Percentiles rank a stretch among this genome's conserved stretches.
phyloP scores from a whole-genome alignment of 2,113 vertebrate genomes.

The Halichoeres trimaculatus region DNA sequence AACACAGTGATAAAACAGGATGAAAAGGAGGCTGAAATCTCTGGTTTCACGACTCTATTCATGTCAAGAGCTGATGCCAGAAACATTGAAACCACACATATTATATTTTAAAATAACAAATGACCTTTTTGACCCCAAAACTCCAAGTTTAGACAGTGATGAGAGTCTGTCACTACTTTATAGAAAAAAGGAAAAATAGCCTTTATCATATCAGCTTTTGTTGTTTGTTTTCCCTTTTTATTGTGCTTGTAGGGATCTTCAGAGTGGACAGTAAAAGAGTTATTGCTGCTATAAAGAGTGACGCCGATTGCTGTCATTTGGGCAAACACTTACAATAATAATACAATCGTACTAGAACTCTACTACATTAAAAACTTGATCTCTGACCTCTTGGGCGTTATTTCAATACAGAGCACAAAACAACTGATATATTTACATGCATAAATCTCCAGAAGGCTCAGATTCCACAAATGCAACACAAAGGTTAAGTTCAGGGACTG shows the following conservation, averaged over 20 bases:
- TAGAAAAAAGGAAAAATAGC: neutral
- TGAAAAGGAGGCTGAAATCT: constrained; percentile 18
- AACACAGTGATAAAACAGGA: constrained; percentile 27
- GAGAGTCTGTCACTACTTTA: neutral
- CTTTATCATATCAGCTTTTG: neutral
- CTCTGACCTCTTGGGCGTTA: no score
- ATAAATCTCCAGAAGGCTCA: no score
- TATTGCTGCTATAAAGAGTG: no score
- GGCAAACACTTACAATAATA: no score
- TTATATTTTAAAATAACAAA: neutral
- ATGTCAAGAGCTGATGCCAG: neutral
- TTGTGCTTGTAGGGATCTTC: neutral
- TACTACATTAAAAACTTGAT: no score
- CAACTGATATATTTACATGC: neutral
- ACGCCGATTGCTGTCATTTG: no score
- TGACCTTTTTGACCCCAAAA: neutral
- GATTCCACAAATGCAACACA: no score
- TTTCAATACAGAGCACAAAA: no score
- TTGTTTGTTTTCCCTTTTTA: neutral
- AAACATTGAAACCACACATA: neutral
- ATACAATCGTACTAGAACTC: no score
- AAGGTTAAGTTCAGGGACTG: no score
- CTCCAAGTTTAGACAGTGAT: neutral
- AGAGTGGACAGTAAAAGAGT: neutral
- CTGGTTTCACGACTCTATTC: constrained; percentile 6